A percentile compares a stretch with the other conserved stretches of the same genome.
Conservation (phyloP, 1,140 invertebrate species). For the Popillia japonica region DNA sequence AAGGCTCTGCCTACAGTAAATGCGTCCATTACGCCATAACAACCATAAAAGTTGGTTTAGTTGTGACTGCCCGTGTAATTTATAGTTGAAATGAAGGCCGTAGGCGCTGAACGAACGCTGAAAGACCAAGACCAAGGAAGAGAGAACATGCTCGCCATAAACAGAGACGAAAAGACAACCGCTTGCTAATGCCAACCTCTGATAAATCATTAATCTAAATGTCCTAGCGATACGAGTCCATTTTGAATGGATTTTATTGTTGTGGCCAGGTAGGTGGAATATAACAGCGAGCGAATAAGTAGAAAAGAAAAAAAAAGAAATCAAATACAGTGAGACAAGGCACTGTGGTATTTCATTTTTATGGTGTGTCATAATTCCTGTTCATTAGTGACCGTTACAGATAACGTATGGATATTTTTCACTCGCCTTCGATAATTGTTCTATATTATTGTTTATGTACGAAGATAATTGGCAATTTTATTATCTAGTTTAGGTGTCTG, state of each 20-base stretch:
- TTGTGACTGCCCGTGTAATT: constrained; percentile 40
- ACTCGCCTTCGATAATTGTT: constrained; percentile 10
- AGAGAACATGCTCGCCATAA: neutral
- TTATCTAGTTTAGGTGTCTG: neutral
- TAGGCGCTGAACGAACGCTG: constrained; percentile 24
- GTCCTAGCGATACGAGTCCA: constrained; percentile 37
- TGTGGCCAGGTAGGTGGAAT: constrained; percentile 36
- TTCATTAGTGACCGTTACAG: constrained; percentile 21
- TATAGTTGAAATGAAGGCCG: constrained; percentile 34
- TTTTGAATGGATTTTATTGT: constrained; percentile 37
- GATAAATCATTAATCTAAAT: constrained; percentile 46
- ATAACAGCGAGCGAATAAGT: constrained; percentile 18
- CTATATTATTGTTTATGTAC: constrained; percentile 20
- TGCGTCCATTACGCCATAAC: constrained; percentile 34
- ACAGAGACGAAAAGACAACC: constrained; percentile 23
- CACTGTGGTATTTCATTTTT: constrained; percentile 29
- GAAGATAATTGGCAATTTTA: constrained; percentile 12
- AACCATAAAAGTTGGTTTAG: constrained; percentile 37
- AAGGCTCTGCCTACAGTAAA: constrained; percentile 21
- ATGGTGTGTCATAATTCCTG: constrained; percentile 22
- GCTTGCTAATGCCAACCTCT: constrained; percentile 41
- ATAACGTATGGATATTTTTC: constrained; percentile 32
- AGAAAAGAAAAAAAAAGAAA: constrained; percentile 27
- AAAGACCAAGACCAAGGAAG: constrained; percentile 7
- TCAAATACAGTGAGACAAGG: constrained; percentile 15